Percentiles rank a stretch among this genome's conserved stretches.
phyloP scores from a whole-genome alignment of 2,113 vertebrate genomes.

The Hydrolagus affinis region DNA sequence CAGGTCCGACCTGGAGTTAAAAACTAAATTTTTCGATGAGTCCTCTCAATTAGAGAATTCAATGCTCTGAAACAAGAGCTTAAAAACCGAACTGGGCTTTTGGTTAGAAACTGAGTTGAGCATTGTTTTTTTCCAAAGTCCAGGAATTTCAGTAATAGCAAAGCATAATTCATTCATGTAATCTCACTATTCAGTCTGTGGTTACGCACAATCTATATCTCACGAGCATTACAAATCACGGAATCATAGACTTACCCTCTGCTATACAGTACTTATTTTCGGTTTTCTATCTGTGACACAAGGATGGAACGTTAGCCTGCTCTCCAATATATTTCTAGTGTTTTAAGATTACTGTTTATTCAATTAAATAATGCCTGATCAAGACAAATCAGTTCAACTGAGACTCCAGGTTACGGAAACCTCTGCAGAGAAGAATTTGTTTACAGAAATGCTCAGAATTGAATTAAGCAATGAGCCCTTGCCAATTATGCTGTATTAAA shows the following conservation, averaged over 20 bases:
- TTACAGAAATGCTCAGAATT: background rate
- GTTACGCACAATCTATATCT: background rate
- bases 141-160: background rate
- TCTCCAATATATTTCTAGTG: background rate
- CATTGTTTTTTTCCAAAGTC: background rate
- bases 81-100: too few species aligned
- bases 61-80: too few species aligned
- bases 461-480: constrained; percentile 10
- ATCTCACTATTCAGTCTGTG: background rate
- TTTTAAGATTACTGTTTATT: background rate
- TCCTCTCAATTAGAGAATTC: too few species aligned
- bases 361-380: background rate
- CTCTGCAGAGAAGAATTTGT: background rate
- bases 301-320: background rate
- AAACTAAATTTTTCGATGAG: too few species aligned
- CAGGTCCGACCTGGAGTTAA: too few species aligned
- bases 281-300: background rate
- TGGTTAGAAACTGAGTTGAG: background rate
- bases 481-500: constrained; percentile 4
- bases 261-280: background rate
- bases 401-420: background rate
- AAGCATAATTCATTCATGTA: background rate
- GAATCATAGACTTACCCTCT: too few species aligned
- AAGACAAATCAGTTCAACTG: background rate
- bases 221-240: background rate